Percentiles rank a stretch among this genome's conserved stretches.
These are phyloP conservation scores for Paguma larvata DNA, from an alignment of 2,797 vertebrate species.

Conservation along the genomic window DNA sequence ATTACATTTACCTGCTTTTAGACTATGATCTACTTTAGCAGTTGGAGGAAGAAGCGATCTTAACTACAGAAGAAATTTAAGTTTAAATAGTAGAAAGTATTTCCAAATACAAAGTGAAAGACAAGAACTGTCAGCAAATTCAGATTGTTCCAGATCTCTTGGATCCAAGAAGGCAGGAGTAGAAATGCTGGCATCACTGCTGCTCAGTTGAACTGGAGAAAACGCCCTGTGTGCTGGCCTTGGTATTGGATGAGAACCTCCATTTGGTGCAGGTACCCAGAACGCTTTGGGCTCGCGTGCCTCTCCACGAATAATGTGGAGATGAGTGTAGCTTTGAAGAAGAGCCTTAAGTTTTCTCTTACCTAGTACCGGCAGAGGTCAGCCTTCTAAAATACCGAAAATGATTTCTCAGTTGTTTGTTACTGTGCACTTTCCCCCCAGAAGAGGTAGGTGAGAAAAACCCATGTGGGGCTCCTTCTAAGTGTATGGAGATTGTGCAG, in stretches of 20 bases:
- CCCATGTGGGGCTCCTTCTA: background rate
- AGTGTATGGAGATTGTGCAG: background rate
- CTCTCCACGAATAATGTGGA: background rate
- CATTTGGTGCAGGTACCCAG: background rate
- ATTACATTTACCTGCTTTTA: slow-evolving; percentile 62
- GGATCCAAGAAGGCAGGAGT: background rate
- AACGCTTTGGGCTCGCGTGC: background rate
- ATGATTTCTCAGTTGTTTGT: background rate
- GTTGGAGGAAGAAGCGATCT: slow-evolving; percentile 18
- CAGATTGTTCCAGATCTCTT: background rate
- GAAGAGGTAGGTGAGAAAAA: slow-evolving; percentile 25
- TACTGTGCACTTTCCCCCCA: background rate
- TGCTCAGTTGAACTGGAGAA: background rate
- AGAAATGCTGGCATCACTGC: background rate
- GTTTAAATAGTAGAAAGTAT: background rate
- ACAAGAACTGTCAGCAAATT: background rate
- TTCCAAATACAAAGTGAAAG: background rate
- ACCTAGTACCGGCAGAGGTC: background rate
- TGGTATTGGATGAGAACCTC: background rate
- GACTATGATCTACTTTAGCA: background rate
- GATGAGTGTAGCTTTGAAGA: background rate
- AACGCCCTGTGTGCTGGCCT: background rate
- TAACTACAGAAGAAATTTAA: background rate
- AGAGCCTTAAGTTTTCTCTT: background rate
- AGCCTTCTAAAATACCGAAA: background rate